Base-by-base conservation (phyloP, 2,113 vertebrate species). In the Microcebus ravelobensis region DNA sequence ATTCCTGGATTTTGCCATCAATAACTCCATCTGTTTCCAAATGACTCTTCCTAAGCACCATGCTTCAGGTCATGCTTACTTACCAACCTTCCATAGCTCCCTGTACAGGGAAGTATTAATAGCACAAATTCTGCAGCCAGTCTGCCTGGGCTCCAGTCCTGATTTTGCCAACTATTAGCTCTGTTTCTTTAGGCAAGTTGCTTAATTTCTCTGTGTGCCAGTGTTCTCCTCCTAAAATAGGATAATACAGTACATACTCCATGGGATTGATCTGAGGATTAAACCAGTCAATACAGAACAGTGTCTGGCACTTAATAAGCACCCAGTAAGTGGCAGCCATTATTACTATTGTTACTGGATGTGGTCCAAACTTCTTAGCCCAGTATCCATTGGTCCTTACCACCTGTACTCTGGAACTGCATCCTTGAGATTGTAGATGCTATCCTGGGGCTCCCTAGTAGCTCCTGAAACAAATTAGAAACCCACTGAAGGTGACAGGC, bases 401-500 rank as follows among this genome's bases (percentile, higher is more conserved):
- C 57, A 15, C 45, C 61, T 48, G 8, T 23, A 63, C 18, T 77
- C 84, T n/a, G 27, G 42, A 95, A 87, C 45, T n/a, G 21, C 4
- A 71, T 29, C n/a, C 77, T 77, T 13, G 70, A 76, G n/a, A 77
- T 5, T 36, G 27, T 4, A 82, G 55, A 25, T 83, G 50, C 31
- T 34, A 9, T 81, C 71, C 61, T 59, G 39, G n/a, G 81, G 52
- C 59, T 68, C 36, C 50, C 61, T 18, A 11, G n/a, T 12, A 65
- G 59, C 59, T 92, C 87, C 86, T 48, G 23, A 94, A 89, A 91
- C 67, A 90, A 87, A 94, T 94, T 65, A 90, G 87, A 85, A 80
- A 65, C 21, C 39, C 70, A 82, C 31, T 81, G 73, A 80, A 34
- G 9, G 91, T 31, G 31, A 76, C 5, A 88, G 59, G 63, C 50